Evolutionary conservation across 2,888 invertebrate genomes (phyloP), one percentile per base, ranked within the genome.

Genomic region (Fabriciana adippe): DNA sequence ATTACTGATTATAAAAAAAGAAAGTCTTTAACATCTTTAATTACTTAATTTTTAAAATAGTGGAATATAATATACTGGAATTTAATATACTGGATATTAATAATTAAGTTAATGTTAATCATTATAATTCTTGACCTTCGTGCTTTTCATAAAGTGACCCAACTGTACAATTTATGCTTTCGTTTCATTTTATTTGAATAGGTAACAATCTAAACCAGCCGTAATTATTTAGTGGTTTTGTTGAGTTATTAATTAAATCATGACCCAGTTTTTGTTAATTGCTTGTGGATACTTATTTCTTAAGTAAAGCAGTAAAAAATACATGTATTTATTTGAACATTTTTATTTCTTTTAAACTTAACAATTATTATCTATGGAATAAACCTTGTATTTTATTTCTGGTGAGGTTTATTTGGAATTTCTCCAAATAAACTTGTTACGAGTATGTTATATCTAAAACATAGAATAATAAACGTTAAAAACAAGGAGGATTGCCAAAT

Each of bases 401-500:
- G 35, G 35, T 35, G 35, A 35, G 21, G 8, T 35, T 41, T 41
- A 41, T 55, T 69, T 69, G 69, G 69, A 62, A 35, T 63, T 66
- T 69, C 59, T 66, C 69, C 69, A 69, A 66, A 69, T 48, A 63
- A 21, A 54, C 63, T 57, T 41, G 21, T 63, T 48, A 31, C 50
- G 18, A 21, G 18, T 53, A 53, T 53, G 14, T 61, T 61, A 65
- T 45, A 64, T 64, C n/a, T 31, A n/a, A 47, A 45, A 69, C 53
- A 63, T 62, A 61, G 61, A 26, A 54, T 55, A 51, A 56, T 45
- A 54, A 65, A 68, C 50, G 45, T 63, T 45, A 15, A 11, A 55
- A 41, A 55, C 45, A 14, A 60, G 55, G 63, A 66, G 63, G 59
- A 66, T 59, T 66, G 69, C 69, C 69, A 69, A 62, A 50, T 64